Conservation (phyloP, 2,113 vertebrate species). For the Stigmatopora argus region DNA sequence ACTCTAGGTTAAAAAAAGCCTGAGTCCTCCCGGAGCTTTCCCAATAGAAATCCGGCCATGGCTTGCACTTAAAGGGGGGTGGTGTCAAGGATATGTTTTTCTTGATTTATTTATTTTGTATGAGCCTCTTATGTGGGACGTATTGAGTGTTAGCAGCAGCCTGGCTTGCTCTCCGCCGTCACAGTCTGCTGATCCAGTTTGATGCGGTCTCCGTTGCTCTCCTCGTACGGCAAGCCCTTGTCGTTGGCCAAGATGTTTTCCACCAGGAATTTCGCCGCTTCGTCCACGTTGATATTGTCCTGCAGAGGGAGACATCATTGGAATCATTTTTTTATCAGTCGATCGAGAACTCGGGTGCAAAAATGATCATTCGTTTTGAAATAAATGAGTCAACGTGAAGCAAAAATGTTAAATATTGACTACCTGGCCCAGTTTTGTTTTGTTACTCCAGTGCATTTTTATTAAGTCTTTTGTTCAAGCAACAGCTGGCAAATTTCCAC, state of each 20-base stretch:
- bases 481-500: slow-evolving; percentile 18
- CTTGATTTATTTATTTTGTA: neutral
- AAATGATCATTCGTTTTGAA: no score
- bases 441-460: neutral
- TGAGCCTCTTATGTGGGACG: slow-evolving; percentile 15
- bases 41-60: slow-evolving; percentile 25
- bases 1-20: slow-evolving; percentile 17
- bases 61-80: slow-evolving; percentile 18
- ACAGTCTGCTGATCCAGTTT: slow-evolving; percentile 79
- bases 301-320: slow-evolving; percentile 45
- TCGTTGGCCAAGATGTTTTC: slow-evolving; percentile 87
- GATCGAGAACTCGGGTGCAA: no score
- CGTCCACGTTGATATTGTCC: slow-evolving; percentile 96
- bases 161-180: slow-evolving; percentile 82
- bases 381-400: no score
- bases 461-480: slow-evolving; percentile 13
- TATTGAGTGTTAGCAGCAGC: slow-evolving; percentile 82
- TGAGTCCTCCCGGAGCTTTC: slow-evolving; percentile 33
- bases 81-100: neutral
- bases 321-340: no score
- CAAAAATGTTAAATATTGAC: neutral
- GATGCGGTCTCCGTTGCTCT: slow-evolving; percentile 79
- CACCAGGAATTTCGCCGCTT: slow-evolving; percentile 92
- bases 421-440: neutral
- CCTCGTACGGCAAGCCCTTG: slow-evolving; percentile 82